A percentile compares a stretch with the other conserved stretches of the same genome.
Evolutionary conservation across 2,888 invertebrate genomes (phyloP).

Genomic region (Hydrotaea diabolus): DNA sequence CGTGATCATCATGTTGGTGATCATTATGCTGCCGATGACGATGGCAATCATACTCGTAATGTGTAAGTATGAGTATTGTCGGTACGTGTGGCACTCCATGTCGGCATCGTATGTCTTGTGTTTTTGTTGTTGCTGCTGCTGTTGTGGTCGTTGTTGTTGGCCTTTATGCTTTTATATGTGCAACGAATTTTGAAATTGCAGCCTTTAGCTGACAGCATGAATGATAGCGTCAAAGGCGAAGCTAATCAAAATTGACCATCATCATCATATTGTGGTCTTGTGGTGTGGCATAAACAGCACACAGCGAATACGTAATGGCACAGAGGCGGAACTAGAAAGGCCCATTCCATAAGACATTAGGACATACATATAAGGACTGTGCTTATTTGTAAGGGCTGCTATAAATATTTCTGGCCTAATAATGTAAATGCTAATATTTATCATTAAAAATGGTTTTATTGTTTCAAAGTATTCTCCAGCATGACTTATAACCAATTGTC

Average conservation of each 20-base stretch:
- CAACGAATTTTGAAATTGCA: constrained; percentile 69
- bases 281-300: constrained; percentile 25
- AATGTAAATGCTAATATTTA: too few species aligned
- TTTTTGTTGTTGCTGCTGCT: constrained; percentile 41
- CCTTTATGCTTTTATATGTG: constrained; percentile 53
- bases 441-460: too few species aligned
- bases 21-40: constrained; percentile 6
- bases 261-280: constrained; percentile 57
- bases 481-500: too few species aligned
- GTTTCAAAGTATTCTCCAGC: too few species aligned
- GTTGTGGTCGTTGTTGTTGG: constrained; percentile 42
- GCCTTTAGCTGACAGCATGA: constrained; percentile 67
- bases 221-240: constrained; percentile 66
- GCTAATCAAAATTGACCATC: constrained; percentile 68
- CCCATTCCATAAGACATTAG: too few species aligned
- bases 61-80: constrained; percentile 43
- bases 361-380: too few species aligned
- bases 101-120: constrained; percentile 50
- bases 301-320: neutral
- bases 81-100: constrained; percentile 63
- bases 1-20: constrained; percentile 5
- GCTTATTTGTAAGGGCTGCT: too few species aligned
- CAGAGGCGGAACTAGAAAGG: neutral
- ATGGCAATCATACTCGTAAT: neutral
- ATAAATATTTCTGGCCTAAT: too few species aligned